Percentiles rank a stretch among this genome's conserved stretches.
Conservation (phyloP, 2,888 invertebrate species). For the Apoda limacodes region DNA sequence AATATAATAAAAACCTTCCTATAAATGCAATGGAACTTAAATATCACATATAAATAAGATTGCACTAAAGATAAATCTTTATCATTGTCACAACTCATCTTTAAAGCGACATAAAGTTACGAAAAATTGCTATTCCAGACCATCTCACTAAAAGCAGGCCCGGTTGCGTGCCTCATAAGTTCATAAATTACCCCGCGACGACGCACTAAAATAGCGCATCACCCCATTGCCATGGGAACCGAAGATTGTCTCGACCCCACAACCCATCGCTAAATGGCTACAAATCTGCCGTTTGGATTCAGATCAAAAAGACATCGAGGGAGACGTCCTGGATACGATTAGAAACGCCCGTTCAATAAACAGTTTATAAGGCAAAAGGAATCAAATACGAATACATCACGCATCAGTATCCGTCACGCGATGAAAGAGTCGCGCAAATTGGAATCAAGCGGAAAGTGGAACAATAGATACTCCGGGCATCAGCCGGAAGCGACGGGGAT, state of each 20-base stretch:
- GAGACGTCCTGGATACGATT: slow-evolving; percentile 44
- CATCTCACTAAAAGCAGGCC: slow-evolving; percentile 55
- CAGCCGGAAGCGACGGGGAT: slow-evolving; percentile 48
- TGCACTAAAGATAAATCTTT: too few relatives aligned
- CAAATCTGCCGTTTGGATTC: slow-evolving; percentile 50
- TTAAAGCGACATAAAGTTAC: slow-evolving; percentile 45
- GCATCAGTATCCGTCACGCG: slow-evolving; percentile 52
- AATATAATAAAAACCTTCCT: too few relatives aligned
- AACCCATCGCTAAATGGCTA: slow-evolving; percentile 50
- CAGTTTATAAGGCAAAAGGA: slow-evolving; percentile 50
- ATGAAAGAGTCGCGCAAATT: slow-evolving; percentile 49
- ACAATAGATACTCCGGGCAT: slow-evolving; percentile 40
- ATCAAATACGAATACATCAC: slow-evolving; percentile 41
- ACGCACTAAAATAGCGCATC: slow-evolving; percentile 66
- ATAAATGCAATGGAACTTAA: too few relatives aligned
- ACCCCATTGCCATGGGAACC: slow-evolving; percentile 63
- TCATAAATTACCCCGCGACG: slow-evolving; percentile 60
- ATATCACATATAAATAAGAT: not conserved
- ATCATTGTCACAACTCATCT: slow-evolving; percentile 24
- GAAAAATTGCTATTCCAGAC: slow-evolving; percentile 49
- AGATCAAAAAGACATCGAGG: slow-evolving; percentile 61
- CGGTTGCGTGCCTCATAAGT: slow-evolving; percentile 49
- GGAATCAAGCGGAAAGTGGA: slow-evolving; percentile 35
- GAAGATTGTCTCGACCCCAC: slow-evolving; percentile 46
- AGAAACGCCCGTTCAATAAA: slow-evolving; percentile 58